phyloP scores from a whole-genome alignment of 2,797 vertebrate species.

The Dipus sagitta region DNA sequence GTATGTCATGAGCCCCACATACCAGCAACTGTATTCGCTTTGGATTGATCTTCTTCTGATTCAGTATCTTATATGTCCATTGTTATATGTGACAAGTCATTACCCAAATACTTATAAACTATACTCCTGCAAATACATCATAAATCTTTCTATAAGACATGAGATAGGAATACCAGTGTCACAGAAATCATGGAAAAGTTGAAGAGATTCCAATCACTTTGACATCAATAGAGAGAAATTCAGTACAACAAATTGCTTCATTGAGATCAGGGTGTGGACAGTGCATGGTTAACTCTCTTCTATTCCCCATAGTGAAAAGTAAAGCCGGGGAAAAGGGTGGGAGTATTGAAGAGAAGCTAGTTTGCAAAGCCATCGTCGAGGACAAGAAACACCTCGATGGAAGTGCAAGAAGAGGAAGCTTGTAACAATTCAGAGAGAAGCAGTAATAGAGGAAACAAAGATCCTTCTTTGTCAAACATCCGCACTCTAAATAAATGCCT shows the following conservation, averaged over 20 bases:
- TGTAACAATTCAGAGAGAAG: slow-evolving; percentile 70
- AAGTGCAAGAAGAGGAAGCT: slow-evolving; percentile 33
- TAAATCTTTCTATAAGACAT: neutral
- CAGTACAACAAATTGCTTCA: slow-evolving; percentile 6
- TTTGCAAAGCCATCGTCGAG: neutral
- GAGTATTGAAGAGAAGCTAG: neutral
- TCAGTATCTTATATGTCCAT: neutral
- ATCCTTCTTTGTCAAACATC: slow-evolving; percentile 69
- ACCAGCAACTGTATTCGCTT: slow-evolving; percentile 26
- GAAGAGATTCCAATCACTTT: neutral
- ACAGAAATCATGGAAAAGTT: neutral
- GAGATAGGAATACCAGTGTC: neutral
- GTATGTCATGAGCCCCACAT: neutral
- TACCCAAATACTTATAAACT: slow-evolving; percentile 43
- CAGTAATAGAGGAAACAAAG: slow-evolving; percentile 79
- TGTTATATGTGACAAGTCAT: slow-evolving; percentile 1
- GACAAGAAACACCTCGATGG: slow-evolving; percentile 11
- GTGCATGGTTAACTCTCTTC: neutral
- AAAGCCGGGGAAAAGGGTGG: too few species aligned
- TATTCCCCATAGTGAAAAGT: neutral
- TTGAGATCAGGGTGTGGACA: neutral
- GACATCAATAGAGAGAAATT: neutral
- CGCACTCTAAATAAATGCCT: slow-evolving; percentile 70
- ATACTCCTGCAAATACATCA: neutral
- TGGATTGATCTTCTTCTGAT: slow-evolving; percentile 40